Evolutionary conservation across 35 echinoderm and acorn worm species (phyloP).

Genomic region (Holothuria glaberrima): DNA sequence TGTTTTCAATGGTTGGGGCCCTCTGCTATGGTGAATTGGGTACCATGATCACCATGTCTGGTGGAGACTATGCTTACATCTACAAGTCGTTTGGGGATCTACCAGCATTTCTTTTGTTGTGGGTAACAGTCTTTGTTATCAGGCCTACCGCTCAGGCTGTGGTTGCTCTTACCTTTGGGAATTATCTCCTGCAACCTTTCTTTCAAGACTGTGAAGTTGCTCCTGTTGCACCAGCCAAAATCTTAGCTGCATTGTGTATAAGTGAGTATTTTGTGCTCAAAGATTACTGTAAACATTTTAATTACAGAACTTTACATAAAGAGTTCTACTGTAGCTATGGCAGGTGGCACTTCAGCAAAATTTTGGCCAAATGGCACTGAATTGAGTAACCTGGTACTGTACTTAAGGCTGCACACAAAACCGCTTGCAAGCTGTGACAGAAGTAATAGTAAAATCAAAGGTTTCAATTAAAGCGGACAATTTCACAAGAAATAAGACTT

Average conservation of each 20-base stretch:
- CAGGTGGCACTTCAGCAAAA: no score
- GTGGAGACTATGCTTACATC: conserved; percentile 98
- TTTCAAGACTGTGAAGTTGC: conserved; percentile 51
- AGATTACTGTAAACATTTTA: no score
- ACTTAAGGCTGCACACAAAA: no score
- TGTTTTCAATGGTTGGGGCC: conserved; percentile 96
- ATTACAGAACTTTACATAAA: no score
- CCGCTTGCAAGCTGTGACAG: no score
- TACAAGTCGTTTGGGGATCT: conserved; percentile 75
- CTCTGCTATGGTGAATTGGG: conserved; percentile 95
- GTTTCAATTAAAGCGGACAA: no score
- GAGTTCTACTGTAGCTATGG: no score
- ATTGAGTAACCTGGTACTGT: no score
- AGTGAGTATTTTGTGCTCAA: conserved; percentile 68
- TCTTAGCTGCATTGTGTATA: conserved; percentile 87
- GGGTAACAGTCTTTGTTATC: conserved; percentile 92
- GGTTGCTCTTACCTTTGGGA: conserved; percentile 87
- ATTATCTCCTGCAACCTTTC: conserved; percentile 92
- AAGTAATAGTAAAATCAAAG: no score
- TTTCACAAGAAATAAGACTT: no score
- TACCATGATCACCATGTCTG: conserved; percentile 98
- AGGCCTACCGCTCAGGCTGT: conserved; percentile 94
- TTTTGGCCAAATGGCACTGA: no score
- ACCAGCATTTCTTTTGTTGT: conserved; percentile 90
- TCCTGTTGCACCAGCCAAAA: conserved; percentile 62